Evolutionary conservation across 2,888 invertebrate genomes (phyloP), one percentile per base, ranked within the genome.

Genomic region (Aelia acuminata): DNA sequence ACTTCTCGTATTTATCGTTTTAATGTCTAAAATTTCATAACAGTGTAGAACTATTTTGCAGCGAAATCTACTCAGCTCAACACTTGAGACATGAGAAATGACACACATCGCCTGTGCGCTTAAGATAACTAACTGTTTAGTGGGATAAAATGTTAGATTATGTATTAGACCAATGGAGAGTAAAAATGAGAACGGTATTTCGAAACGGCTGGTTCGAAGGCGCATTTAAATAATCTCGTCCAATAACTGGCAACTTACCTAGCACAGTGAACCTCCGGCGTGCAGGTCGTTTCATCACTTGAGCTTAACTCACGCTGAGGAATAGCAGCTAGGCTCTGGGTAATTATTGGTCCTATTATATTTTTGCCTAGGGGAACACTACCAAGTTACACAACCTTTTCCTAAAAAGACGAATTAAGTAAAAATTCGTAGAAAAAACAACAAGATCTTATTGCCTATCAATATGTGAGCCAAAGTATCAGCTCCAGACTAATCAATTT

Each of bases 241-340:
- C 80, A 80, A 80, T 80, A 80, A 43, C 80, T 80, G 43, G 80
- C 80, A 80, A 80, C n/a, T 80, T 80, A 80, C 22, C 80, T 47
- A 43, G n/a, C 47, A 20, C 43, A 43, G 43, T 11, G 43, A 22
- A 13, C 20, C 80, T 43, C n/a, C 39, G 18, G 11, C n/a, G 43
- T 80, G 80, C 20, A n/a, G n/a, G 43, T n/a, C 43, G 7, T 80
- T 80, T 80, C 80, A 15, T 80, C 80, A 80, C 43, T 20, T 0
- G 20, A n/a, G n/a, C 11, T 3, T 39, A 70, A 39, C 75, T 43
- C 80, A 43, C 13, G 43, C n/a, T 39, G 3, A 11, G n/a, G n/a
- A n/a, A n/a, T 22, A 43, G 80, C 47, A 43, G 43, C 39, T n/a
- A 10, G 13, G 43, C 5, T 80, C 80, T 47, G n/a, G n/a, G n/a